Percentiles rank a stretch among this genome's conserved stretches.
These are phyloP conservation scores for Melanophora roralis DNA, from an alignment of 2,888 invertebrate genomes.

Conservation along the genomic window DNA sequence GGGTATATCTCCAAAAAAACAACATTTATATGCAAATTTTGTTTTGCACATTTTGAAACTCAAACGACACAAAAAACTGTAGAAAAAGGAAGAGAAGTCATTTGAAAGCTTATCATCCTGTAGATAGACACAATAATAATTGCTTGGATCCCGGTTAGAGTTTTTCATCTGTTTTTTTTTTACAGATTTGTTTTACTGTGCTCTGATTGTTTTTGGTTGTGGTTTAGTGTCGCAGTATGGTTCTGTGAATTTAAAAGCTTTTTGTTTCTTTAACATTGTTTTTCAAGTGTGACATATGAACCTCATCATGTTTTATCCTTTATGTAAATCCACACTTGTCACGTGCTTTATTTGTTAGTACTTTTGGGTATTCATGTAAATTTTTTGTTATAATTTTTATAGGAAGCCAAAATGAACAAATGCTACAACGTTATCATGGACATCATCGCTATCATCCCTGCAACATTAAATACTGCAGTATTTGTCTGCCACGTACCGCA, in stretches of 20 bases:
- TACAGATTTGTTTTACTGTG: background rate
- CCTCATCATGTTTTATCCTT: conserved; percentile 46
- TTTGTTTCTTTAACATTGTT: conserved; percentile 23
- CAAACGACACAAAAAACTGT: background rate
- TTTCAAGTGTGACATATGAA: conserved; percentile 58
- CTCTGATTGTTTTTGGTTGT: conserved; percentile 4
- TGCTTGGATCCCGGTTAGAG: conserved; percentile 28
- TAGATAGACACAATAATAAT: conserved; percentile 42
- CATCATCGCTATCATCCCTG: conserved; percentile 17
- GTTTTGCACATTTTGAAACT: background rate
- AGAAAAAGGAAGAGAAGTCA: background rate
- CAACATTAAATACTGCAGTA: conserved; percentile 40
- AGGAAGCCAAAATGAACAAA: conserved; percentile 51
- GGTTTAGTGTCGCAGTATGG: conserved; percentile 26
- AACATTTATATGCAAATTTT: conserved; percentile 21
- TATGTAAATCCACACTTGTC: conserved; percentile 15
- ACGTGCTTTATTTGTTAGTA: background rate
- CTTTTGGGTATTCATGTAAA: background rate
- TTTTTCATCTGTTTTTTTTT: conserved; percentile 1
- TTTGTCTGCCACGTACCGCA: conserved; percentile 37
- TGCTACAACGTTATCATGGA: conserved; percentile 47
- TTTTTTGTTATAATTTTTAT: conserved; percentile 32
- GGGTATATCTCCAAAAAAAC: background rate
- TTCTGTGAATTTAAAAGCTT: conserved; percentile 21
- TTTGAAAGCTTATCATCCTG: conserved; percentile 48